A percentile compares a stretch with the other conserved stretches of the same genome.
Evolutionary conservation across 2,888 invertebrate genomes (phyloP).

Genomic region (Hypomecis punctinalis): DNA sequence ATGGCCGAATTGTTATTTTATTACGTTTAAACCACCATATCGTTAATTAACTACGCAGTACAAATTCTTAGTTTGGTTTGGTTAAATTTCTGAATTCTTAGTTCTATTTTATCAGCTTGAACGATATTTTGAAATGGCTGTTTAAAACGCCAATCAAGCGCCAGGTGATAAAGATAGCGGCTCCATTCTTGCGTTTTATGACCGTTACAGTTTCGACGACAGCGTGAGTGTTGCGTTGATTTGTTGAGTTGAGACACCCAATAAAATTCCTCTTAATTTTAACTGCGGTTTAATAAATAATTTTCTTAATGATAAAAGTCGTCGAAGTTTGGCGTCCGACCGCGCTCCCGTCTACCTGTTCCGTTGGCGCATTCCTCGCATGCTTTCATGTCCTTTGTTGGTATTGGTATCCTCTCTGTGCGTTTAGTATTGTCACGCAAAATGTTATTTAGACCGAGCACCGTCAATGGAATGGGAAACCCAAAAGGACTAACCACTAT

Average conservation of each 20-base stretch:
- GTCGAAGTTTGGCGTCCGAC: slow-evolving; percentile 44
- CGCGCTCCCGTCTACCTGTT: slow-evolving; percentile 53
- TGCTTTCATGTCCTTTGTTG: slow-evolving; percentile 41
- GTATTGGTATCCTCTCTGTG: slow-evolving; percentile 19
- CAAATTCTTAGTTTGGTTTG: slow-evolving; percentile 17
- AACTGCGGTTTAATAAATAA: slow-evolving; percentile 35
- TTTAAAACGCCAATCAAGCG: slow-evolving; percentile 21
- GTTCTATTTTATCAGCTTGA: slow-evolving; percentile 24
- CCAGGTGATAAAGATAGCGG: slow-evolving; percentile 23
- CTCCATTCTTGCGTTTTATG: slow-evolving; percentile 22
- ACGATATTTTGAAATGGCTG: slow-evolving; percentile 14
- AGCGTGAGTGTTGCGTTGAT: slow-evolving; percentile 36
- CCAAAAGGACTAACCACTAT: slow-evolving; percentile 29
- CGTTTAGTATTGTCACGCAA: slow-evolving; percentile 28
- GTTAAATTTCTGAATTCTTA: slow-evolving; percentile 13
- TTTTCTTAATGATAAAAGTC: slow-evolving; percentile 25
- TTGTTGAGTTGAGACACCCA: slow-evolving; percentile 40
- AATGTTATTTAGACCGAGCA: slow-evolving; percentile 21
- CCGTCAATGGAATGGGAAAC: slow-evolving; percentile 25
- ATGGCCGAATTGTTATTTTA: slow-evolving; percentile 58
- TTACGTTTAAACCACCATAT: slow-evolving; percentile 43
- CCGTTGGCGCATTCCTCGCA: slow-evolving; percentile 52
- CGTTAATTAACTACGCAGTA: slow-evolving; percentile 30
- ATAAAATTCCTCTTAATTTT: slow-evolving; percentile 45
- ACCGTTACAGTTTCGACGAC: slow-evolving; percentile 30